Base-by-base conservation (phyloP, 92 coral and sea anemone species). In the Muricea muricata region DNA sequence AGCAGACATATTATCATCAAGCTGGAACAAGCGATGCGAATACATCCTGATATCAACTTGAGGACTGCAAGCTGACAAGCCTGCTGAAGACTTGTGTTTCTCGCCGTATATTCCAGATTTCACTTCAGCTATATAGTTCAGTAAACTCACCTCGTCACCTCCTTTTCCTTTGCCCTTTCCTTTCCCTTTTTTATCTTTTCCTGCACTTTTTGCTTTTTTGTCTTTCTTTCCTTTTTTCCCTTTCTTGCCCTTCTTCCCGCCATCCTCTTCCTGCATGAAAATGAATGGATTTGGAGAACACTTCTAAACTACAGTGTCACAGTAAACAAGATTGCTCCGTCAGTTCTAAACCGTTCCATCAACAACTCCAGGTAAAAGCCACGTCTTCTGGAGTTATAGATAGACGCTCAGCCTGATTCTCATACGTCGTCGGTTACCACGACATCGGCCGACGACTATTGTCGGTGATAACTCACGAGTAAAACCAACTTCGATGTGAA, bases 221-320 rank as follows among this genome's bases (percentile, higher is more conserved):
- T 93, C 97, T 65, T 93, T 84, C 28, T 65, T 82, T 17, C 31
- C 83, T 20, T 39, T 78, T n/a, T 93, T 95, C 0, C 84, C 97
- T 70, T 96, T 96, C 54, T 93, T 93, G 39, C 91, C 97, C 84
- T 95, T 95, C 87, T 88, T 88, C 39, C 91, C 99, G 24, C 98
- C 99, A 71, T 96, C 99, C 42, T 92, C 93, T 34, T 93, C 99
- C 98, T 95, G 70, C 6, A 29, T 35, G 23, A 28, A 23, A 12
- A 7, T 30, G 24, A 15, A 45, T 41, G n/a, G 28, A 21, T n/a
- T n/a, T n/a, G n/a, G 32, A 45, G 39, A 40, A 6, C 3, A 20
- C 35, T 24, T 13, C 3, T 13, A 70, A 24, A 33, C 33, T 29
- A 7, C 41, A 30, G 2, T 32, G 45, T 12, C 45, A 5, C 42